Evolutionary conservation across 1,140 invertebrate species (phyloP).

Genomic region (Drosophila arawakana): DNA sequence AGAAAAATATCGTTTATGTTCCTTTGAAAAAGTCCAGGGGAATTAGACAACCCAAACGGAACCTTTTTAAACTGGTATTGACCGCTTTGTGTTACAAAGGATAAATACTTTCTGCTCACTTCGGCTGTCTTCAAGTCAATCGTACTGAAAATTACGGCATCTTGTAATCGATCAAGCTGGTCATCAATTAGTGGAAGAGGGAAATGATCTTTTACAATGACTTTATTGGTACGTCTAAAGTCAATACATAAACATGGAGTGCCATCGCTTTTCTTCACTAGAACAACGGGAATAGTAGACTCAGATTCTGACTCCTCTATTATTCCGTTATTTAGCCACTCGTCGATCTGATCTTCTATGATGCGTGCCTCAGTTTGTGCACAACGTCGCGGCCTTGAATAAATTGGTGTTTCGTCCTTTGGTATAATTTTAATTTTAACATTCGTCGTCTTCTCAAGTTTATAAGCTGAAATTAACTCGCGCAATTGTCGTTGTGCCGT

Average conservation of each 20-base stretch:
- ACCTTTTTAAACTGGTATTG: slow-evolving; percentile 1
- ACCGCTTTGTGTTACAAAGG: neutral
- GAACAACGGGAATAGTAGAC: slow-evolving; percentile 18
- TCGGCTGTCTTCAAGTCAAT: slow-evolving; percentile 3
- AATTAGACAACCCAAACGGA: slow-evolving; percentile 3
- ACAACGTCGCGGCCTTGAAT: neutral
- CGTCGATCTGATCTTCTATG: slow-evolving; percentile 1
- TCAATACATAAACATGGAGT: slow-evolving; percentile 4
- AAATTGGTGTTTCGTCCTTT: slow-evolving; percentile 8
- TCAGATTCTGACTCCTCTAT: slow-evolving; percentile 18
- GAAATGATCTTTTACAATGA: slow-evolving; percentile 10
- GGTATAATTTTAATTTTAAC: slow-evolving; percentile 3
- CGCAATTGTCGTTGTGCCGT: neutral
- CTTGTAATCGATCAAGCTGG: slow-evolving; percentile 1
- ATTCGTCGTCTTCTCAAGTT: slow-evolving; percentile 6
- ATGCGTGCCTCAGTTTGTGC: neutral
- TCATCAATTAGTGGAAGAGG: slow-evolving; percentile 8
- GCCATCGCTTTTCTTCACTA: slow-evolving; percentile 12
- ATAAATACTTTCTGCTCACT: no score
- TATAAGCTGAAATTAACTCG: neutral
- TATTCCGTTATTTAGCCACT: neutral
- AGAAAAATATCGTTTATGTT: no score
- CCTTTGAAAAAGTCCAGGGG: neutral
- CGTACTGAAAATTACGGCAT: slow-evolving; percentile 8
- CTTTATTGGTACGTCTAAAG: slow-evolving; percentile 5